Percentiles rank a stretch among this genome's conserved stretches.
phyloP scores from a whole-genome alignment of 2,888 invertebrate genomes.

The Tupiocoris notatus region DNA sequence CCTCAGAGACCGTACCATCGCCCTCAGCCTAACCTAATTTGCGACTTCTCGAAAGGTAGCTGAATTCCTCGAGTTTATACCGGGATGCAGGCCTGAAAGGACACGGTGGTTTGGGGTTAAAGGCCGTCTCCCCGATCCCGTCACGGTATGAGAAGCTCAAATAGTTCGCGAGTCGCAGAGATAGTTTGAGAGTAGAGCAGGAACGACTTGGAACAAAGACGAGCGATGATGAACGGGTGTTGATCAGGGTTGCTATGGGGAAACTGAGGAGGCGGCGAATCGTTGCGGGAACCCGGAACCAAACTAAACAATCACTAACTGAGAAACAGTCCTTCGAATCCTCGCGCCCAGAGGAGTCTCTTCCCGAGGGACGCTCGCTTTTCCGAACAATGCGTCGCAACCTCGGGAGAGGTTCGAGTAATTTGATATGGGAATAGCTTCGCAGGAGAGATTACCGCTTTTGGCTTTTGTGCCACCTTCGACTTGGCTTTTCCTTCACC shows the following conservation, averaged over 20 bases:
- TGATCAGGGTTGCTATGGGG: neutral
- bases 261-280: neutral
- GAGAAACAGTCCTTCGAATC: slow-evolving; percentile 40
- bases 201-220: slow-evolving; percentile 19
- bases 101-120: neutral
- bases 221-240: slow-evolving; percentile 33
- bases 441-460: slow-evolving; percentile 40
- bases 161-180: slow-evolving; percentile 12
- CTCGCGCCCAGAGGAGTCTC: neutral
- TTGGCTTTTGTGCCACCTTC: slow-evolving; percentile 33
- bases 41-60: slow-evolving; percentile 3
- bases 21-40: slow-evolving; percentile 22
- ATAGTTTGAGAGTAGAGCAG: slow-evolving; percentile 24
- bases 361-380: slow-evolving; percentile 13
- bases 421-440: slow-evolving; percentile 47
- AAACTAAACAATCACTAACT: slow-evolving; percentile 42
- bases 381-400: slow-evolving; percentile 34
- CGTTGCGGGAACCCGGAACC: neutral
- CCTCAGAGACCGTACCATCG: neutral
- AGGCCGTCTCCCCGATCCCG: too few species aligned
- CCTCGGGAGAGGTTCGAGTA: slow-evolving; percentile 42
- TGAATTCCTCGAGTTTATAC: slow-evolving; percentile 21
- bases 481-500: neutral
- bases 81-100: neutral
- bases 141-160: neutral